Percentiles rank a stretch among this genome's conserved stretches.
Evolutionary conservation across 2,113 vertebrate species (phyloP).

Genomic region (Mohoua ochrocephala): DNA sequence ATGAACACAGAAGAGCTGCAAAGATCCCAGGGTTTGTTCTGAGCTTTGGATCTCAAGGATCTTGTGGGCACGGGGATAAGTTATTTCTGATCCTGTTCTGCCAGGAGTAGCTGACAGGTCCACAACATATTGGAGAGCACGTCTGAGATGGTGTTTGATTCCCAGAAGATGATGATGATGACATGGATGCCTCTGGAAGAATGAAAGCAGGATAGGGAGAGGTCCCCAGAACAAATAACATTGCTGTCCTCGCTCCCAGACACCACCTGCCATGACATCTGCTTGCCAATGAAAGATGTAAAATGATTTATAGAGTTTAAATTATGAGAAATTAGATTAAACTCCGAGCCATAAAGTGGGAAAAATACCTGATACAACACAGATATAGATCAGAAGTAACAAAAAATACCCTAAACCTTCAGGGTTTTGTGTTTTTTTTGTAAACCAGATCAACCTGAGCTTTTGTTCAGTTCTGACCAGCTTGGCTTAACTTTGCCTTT

Average conservation of each 20-base stretch:
- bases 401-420: neutral
- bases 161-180: neutral
- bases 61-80: neutral
- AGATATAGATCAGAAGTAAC: neutral
- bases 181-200: neutral
- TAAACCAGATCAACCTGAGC: neutral
- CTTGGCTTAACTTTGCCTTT: neutral
- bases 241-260: neutral
- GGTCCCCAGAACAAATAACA: neutral
- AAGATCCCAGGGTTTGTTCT: neutral
- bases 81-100: neutral
- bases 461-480: neutral
- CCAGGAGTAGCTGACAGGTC: neutral
- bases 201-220: neutral
- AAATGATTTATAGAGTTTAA: neutral
- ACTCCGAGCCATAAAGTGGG: neutral
- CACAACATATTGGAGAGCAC: fast-evolving
- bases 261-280: neutral
- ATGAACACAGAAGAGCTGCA: neutral
- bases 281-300: neutral
- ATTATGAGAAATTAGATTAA: neutral
- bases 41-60: neutral
- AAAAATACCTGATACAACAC: neutral
- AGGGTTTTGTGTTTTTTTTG: neutral
- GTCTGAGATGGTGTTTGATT: neutral